These are phyloP conservation scores for Shargacucullia verbasci DNA, from an alignment of 2,888 invertebrate species.

Conservation along the genomic window DNA sequence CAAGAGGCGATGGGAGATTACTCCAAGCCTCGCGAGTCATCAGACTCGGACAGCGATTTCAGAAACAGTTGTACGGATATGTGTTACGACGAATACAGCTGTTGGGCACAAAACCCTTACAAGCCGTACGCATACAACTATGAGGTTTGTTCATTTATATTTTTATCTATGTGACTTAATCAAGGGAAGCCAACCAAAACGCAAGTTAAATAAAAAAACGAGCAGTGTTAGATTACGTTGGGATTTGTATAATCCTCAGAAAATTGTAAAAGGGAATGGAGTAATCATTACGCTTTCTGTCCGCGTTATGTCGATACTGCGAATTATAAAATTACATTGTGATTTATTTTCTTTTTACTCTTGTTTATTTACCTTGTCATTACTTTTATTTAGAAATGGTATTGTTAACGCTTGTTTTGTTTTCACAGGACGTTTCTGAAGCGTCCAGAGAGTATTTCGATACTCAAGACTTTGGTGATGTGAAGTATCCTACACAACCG, in stretches of 20 bases:
- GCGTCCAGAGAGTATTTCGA: slow-evolving; percentile 61
- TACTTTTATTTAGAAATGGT: neutral
- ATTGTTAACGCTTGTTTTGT: slow-evolving; percentile 2
- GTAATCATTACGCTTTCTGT: slow-evolving; percentile 12
- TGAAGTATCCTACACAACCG: slow-evolving; percentile 45
- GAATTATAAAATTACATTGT: too few species aligned
- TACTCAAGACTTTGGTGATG: slow-evolving; percentile 60
- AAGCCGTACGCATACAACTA: slow-evolving; percentile 63
- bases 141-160: slow-evolving; percentile 61
- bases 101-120: slow-evolving; percentile 70
- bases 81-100: slow-evolving; percentile 70
- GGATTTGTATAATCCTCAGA: slow-evolving; percentile 19
- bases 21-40: slow-evolving; percentile 71
- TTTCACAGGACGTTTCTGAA: slow-evolving; percentile 64
- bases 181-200: neutral
- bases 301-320: neutral
- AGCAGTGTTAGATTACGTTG: slow-evolving; percentile 12
- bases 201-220: slow-evolving; percentile 7
- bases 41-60: slow-evolving; percentile 74
- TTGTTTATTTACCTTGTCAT: too few species aligned
- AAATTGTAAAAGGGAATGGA: slow-evolving; percentile 26
- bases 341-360: too few species aligned
- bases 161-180: neutral
- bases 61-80: slow-evolving; percentile 64
- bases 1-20: slow-evolving; percentile 81